Evolutionary conservation across 2,113 vertebrate species (phyloP), one percentile per base, ranked within the genome.

Genomic region (Platichthys flesus): DNA sequence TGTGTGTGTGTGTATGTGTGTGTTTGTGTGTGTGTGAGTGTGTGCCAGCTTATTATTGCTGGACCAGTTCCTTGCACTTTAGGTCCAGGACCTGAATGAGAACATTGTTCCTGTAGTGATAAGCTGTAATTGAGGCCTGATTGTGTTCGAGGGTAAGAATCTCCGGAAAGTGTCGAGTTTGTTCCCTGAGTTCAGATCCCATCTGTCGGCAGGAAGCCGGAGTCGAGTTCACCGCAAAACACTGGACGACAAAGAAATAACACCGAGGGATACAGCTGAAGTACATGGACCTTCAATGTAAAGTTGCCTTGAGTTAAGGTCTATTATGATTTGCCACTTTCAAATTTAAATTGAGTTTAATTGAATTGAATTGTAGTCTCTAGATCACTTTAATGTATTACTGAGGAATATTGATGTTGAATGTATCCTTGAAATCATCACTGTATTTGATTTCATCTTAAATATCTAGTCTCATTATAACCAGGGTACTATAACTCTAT

Each of bases 101-200:
- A 51, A 64, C 86, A 90, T 85, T 90, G 89, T 89, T 90, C 75
- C 79, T 64, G 68, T 67, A 28, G 67, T 82, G 86, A 90, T 90
- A 88, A 90, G 80, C n/a, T 85, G 75, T 69, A 84, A 87, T 82
- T 87, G 70, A 51, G 67, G 66, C 59, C 65, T 64, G 45, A 74
- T 67, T 85, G 77, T 85, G 18, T 78, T 59, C 10, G 20, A 52
- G 70, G 52, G 81, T 63, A 63, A 85, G 74, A 88, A 82, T 88
- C 55, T 62, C 66, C 51, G 9, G 76, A 85, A 87, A 79, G 80
- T 67, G 20, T 79, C 15, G 56, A 59, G 71, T 71, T 72, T 79
- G 74, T 86, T 88, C 81, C 74, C 80, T 61, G 61, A 56, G 62
- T 78, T 85, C 51, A 70, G 74, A 1, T 76, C 54, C 4, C 20